Evolutionary conservation across 2,113 vertebrate genomes (phyloP), one percentile per base, ranked within the genome.

Genomic region (Eira barbara): DNA sequence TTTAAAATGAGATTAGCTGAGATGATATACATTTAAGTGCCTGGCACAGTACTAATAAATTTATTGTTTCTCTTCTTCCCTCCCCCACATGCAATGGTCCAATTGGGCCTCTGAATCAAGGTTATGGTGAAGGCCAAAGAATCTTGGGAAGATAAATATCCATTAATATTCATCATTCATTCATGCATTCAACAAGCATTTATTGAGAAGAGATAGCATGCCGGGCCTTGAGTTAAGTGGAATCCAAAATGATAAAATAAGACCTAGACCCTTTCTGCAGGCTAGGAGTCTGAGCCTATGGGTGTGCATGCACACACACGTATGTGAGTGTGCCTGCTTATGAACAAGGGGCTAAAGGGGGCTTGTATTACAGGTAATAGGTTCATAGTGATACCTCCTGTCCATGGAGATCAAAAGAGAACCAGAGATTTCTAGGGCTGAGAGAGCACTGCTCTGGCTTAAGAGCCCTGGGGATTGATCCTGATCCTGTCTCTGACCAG

Each of bases 1-100:
- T 94, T 98, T 81, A 59, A 89, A 96, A 79, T 84, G 83, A 88
- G 47, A 83, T 88, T 85, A 57, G 45, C 69, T 91, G 85, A 91
- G 61, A 88, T 90, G 55, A 61, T 59, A 59, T n/a, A 31, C 29
- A 71, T 73, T 94, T 57, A 73, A 78, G 71, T 81, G 13, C 25
- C 63, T 49, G n/a, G 27, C 52, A 1, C 23, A 39, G 42, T 18
- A 23, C 20, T 71, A 78, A 67, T 20, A 29, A 55, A 76, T 31
- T 3, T 29, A 47, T 25, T 67, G 1, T 73, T 74, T 81, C 91
- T 87, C 74, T 93, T 83, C 18, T 57, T 45, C 23, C 36, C 18
- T 6, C 17, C 69, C 17, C n/a, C 4, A 11, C 29, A 11, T 81
- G 61, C 80, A 96, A 63, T 9, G 47, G 13, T 69, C 45, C 55